Evolutionary conservation across 2,113 vertebrate species (phyloP).

Genomic region (Cebus imitator): DNA sequence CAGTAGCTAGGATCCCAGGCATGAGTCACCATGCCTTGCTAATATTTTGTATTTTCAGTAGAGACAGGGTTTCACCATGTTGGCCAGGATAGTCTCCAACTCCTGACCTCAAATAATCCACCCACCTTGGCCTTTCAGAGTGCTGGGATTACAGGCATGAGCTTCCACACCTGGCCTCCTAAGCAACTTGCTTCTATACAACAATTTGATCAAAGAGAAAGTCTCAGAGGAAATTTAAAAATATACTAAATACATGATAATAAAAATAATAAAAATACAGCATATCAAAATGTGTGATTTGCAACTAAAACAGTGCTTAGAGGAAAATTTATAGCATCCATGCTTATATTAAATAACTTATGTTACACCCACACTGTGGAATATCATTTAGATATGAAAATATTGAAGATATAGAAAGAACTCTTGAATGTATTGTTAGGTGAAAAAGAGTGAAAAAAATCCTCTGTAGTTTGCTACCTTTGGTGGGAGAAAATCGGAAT

Average conservation of each 20-base stretch:
- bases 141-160: no score
- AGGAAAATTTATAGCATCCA: background rate
- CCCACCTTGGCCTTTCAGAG: no score
- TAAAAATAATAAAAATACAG: background rate
- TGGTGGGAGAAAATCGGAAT: background rate
- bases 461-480: background rate
- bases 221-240: background rate
- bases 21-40: no score
- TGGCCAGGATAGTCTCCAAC: no score
- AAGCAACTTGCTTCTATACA: background rate
- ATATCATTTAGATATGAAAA: background rate
- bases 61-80: no score
- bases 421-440: background rate
- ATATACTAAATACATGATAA: background rate
- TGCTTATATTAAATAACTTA: background rate
- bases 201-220: background rate
- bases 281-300: background rate
- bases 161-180: background rate
- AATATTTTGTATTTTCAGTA: no score
- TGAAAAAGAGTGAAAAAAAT: background rate
- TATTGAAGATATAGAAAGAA: background rate
- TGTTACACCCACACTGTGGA: background rate
- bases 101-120: no score
- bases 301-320: background rate
- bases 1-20: no score